Evolutionary conservation across 2,113 vertebrate genomes (phyloP).

Genomic region (Macroglossus sobrinus): DNA sequence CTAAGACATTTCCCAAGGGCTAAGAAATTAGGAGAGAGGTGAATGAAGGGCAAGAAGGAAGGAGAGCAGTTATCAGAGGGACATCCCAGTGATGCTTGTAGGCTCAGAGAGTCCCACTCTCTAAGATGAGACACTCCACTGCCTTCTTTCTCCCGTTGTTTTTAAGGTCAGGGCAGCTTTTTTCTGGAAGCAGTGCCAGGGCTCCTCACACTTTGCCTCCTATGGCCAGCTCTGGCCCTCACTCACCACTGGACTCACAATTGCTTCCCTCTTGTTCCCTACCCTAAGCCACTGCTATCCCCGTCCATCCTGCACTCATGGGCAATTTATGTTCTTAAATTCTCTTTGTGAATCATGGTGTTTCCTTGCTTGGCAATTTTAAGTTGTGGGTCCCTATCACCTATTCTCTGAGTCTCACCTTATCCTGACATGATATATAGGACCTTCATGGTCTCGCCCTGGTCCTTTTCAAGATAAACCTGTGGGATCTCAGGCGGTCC

Average conservation of each 20-base stretch:
- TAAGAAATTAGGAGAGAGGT: not conserved
- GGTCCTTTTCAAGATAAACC: not conserved
- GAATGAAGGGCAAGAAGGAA: not conserved
- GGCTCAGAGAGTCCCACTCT: not conserved
- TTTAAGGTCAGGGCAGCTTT: not conserved
- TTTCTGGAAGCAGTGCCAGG: not conserved
- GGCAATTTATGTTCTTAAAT: not conserved
- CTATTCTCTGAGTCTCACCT: not conserved
- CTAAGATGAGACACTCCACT: not conserved
- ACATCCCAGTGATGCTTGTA: not conserved
- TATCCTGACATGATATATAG: not conserved
- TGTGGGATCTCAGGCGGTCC: not conserved
- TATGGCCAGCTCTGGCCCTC: not conserved
- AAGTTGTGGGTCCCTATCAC: not conserved
- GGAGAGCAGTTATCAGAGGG: not conserved
- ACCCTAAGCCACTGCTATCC: not conserved
- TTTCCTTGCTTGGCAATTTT: not conserved
- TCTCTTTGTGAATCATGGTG: not conserved
- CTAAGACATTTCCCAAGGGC: not conserved
- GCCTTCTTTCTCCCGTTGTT: not conserved
- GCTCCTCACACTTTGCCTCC: not conserved
- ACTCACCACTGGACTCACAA: not conserved
- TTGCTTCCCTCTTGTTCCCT: not conserved
- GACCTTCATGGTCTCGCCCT: not conserved
- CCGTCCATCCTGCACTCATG: not conserved